Conservation (phyloP, 2,888 invertebrate genomes). For the Petrolisthes cinctipes region DNA sequence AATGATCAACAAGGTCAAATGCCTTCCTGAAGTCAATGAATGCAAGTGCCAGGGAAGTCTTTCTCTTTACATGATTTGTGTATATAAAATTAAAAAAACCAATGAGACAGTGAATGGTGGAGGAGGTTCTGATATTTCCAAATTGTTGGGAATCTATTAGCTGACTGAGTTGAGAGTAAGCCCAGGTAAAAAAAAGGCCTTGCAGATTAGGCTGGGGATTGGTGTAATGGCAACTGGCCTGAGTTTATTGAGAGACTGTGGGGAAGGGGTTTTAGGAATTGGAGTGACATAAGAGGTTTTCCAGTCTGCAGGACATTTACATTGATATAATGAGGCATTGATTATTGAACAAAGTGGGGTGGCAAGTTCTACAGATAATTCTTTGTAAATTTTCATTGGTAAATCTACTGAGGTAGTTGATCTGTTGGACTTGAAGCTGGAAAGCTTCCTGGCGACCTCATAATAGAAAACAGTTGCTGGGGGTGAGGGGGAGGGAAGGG, state of each 20-base stretch:
- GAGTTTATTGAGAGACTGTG: neutral
- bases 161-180: too few relatives aligned
- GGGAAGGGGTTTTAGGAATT: neutral
- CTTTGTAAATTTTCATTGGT: neutral
- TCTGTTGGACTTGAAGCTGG: neutral
- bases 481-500: neutral
- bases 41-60: neutral
- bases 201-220: too few relatives aligned
- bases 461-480: neutral
- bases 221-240: too few relatives aligned
- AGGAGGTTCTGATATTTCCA: neutral
- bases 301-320: neutral
- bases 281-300: neutral
- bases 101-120: neutral
- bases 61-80: neutral
- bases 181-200: too few relatives aligned
- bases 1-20: too few relatives aligned
- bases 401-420: neutral
- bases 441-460: neutral
- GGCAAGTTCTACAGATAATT: neutral
- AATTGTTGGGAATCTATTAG: too few relatives aligned
- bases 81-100: neutral
- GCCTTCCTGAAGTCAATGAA: too few relatives aligned
- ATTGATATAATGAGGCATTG: neutral
- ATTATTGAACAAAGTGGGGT: neutral